phyloP scores from a whole-genome alignment of 2,888 invertebrate genomes.

The Philereme transversata region DNA sequence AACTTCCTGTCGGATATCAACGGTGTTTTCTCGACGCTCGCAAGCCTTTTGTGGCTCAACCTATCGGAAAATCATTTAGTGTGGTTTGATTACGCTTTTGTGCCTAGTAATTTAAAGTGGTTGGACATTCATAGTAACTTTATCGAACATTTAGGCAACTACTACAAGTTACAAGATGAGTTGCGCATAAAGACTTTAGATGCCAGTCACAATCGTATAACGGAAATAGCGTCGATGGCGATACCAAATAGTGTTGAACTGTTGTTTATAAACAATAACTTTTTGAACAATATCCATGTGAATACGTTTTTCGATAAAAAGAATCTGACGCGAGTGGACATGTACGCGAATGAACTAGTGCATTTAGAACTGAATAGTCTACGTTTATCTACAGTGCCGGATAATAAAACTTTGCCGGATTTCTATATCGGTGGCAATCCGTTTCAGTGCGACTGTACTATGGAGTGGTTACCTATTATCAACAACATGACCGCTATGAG shows the following conservation, averaged over 20 bases:
- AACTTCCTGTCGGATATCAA: slow-evolving; percentile 95
- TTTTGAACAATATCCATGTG: slow-evolving; percentile 90
- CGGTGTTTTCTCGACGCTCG: slow-evolving; percentile 93
- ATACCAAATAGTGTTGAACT: slow-evolving; percentile 95
- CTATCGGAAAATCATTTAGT: slow-evolving; percentile 95
- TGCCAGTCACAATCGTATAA: slow-evolving; percentile 94
- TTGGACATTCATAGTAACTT: slow-evolving; percentile 95
- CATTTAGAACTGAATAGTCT: slow-evolving; percentile 92
- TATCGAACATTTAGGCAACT: slow-evolving; percentile 94
- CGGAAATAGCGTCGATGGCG: slow-evolving; percentile 91
- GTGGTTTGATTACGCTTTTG: slow-evolving; percentile 97
- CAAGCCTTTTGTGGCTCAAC: slow-evolving; percentile 94
- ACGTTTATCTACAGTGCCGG: slow-evolving; percentile 89
- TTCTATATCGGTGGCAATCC: slow-evolving; percentile 97
- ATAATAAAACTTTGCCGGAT: slow-evolving; percentile 90
- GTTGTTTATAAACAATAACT: slow-evolving; percentile 95
- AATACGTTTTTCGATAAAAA: slow-evolving; percentile 94
- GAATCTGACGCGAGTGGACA: slow-evolving; percentile 93
- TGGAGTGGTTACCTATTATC: slow-evolving; percentile 97
- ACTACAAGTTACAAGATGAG: slow-evolving; percentile 93
- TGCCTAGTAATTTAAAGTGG: slow-evolving; percentile 95
- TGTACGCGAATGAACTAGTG: slow-evolving; percentile 94
- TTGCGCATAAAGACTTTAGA: slow-evolving; percentile 93
- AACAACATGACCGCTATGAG: slow-evolving; percentile 92
- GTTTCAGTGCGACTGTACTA: slow-evolving; percentile 96